These are phyloP conservation scores for Dasypogon diadema DNA, from an alignment of 2,888 invertebrate genomes.

Conservation along the genomic window DNA sequence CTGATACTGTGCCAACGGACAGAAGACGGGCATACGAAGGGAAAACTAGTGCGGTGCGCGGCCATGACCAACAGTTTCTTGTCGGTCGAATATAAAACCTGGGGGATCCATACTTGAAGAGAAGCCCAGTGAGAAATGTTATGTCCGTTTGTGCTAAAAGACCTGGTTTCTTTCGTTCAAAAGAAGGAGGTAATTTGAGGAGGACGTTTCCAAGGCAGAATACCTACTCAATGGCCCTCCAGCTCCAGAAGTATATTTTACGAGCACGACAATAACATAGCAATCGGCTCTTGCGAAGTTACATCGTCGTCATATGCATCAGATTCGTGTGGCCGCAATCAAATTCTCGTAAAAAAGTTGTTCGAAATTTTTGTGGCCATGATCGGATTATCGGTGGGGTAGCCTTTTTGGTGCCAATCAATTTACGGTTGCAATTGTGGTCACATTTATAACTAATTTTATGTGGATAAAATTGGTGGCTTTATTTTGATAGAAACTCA, in stretches of 20 bases:
- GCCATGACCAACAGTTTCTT: background rate
- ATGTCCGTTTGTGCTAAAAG: constrained; percentile 21
- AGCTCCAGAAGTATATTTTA: background rate
- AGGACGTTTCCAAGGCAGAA: background rate
- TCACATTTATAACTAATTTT: constrained; percentile 40
- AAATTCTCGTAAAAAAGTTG: constrained; percentile 36
- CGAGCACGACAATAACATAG: constrained; percentile 5
- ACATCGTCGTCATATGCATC: background rate
- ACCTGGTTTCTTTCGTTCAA: constrained; percentile 2
- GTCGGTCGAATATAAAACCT: background rate
- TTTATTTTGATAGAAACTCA: constrained; percentile 13
- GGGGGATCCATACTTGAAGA: background rate
- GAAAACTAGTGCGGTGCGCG: background rate
- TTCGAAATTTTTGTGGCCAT: constrained; percentile 32
- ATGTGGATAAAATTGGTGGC: constrained; percentile 17
- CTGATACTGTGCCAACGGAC: background rate
- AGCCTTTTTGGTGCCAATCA: constrained; percentile 29
- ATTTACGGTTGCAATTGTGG: constrained; percentile 29
- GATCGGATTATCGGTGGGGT: constrained; percentile 38
- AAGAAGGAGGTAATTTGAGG: constrained; percentile 14
- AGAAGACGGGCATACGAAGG: background rate
- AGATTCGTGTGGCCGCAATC: constrained; percentile 21
- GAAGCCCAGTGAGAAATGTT: background rate
- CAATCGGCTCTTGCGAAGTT: background rate
- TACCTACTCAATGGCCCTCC: background rate